Evolutionary conservation across 2,113 vertebrate species (phyloP).

Genomic region (Talpa occidentalis): DNA sequence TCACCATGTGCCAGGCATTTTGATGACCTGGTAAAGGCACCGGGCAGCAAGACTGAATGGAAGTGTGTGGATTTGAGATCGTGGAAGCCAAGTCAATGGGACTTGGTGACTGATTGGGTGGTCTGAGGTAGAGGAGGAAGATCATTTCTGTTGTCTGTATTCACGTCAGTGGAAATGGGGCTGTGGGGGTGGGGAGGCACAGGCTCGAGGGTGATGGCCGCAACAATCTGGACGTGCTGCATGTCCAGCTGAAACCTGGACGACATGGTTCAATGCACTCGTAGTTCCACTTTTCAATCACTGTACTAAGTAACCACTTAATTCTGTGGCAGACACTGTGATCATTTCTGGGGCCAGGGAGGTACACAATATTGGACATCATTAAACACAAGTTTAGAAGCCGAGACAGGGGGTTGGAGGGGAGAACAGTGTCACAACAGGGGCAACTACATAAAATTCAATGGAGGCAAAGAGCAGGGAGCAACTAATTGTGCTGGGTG

Average conservation of each 20-base stretch:
- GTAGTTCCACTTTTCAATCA: not conserved
- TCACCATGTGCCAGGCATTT: not conserved
- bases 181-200: too few species aligned
- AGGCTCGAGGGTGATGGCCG: not conserved
- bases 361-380: not conserved
- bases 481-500: not conserved
- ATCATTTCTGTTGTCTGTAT: not conserved
- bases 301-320: not conserved
- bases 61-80: not conserved
- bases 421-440: rapidly evolving
- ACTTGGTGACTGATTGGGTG: not conserved
- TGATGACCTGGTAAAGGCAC: not conserved
- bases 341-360: not conserved
- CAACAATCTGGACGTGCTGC: rapidly evolving
- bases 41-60: not conserved
- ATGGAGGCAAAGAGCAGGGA: not conserved
- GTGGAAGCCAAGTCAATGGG: not conserved
- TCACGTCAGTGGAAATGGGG: not conserved
- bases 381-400: not conserved
- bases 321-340: not conserved
- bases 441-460: not conserved
- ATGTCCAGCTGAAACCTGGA: not conserved
- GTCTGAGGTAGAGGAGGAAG: not conserved
- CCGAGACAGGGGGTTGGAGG: not conserved
- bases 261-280: rapidly evolving